A percentile compares a stretch with the other conserved stretches of the same genome.
Evolutionary conservation across 2,113 vertebrate species (phyloP).

Genomic region (Mobula hypostoma): DNA sequence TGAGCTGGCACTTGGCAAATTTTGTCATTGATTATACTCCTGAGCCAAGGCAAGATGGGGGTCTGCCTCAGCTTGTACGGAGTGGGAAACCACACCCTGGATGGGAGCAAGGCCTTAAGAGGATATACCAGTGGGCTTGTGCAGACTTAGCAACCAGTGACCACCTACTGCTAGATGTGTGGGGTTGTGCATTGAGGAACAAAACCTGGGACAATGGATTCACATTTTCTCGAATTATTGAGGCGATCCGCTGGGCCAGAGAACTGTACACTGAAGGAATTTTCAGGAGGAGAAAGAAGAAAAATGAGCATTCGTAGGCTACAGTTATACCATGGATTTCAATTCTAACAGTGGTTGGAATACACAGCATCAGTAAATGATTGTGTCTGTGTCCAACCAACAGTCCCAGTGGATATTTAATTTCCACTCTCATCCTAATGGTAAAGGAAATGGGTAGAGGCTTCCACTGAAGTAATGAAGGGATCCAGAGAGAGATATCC

Average conservation of each 20-base stretch:
- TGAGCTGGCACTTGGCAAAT: background rate
- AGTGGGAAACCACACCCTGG: background rate
- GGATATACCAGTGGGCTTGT: background rate
- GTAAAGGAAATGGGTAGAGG: background rate
- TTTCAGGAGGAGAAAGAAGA: background rate
- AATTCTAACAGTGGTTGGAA: background rate
- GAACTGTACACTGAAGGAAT: background rate
- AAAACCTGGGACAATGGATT: background rate
- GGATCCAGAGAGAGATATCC: background rate
- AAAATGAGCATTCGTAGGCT: background rate
- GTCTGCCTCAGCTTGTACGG: background rate
- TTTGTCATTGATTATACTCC: background rate
- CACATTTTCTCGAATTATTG: background rate
- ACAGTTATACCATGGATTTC: background rate
- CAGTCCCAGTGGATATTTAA: background rate
- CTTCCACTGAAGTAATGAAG: background rate
- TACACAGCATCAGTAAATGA: background rate
- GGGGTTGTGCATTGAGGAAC: too few species aligned
- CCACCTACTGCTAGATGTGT: too few species aligned
- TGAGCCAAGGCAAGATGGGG: background rate
- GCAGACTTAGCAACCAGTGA: background rate
- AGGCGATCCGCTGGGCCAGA: background rate
- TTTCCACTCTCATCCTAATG: background rate
- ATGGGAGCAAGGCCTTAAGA: background rate
- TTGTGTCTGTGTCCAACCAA: background rate